Evolutionary conservation across 2,888 invertebrate genomes (phyloP), one percentile per base, ranked within the genome.

Genomic region (Lordiphosa fenestrarum): DNA sequence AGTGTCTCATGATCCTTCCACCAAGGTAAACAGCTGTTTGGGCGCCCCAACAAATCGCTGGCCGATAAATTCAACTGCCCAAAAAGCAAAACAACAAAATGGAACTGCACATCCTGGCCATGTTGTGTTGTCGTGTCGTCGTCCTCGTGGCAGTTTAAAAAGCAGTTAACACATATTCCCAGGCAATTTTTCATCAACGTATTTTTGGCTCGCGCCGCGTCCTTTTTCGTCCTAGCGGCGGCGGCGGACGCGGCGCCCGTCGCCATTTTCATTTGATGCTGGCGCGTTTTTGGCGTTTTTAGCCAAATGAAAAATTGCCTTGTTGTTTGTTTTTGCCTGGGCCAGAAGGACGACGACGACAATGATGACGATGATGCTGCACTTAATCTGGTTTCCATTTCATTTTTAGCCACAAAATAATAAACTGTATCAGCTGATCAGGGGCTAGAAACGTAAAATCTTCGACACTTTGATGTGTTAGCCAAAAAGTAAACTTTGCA

Each of bases 81-180:
- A 80, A 78, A 74, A 70, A 52, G 35, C 52, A 35, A 33, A 25
- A 25, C 33, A 23, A 56, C 56, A 57, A 57, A 57, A 46, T 58
- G 30, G 30, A 30, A 30, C 30, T 81, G 81, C 77, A 77, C 62
- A 81, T 77, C 73, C 71, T 84, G 58, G 44, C 44, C 39, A 49
- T 67, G 58, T 55, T 60, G 54, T 67, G 78, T 69, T 23, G 19
- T 19, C 70, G 84, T 73, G 77, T 81, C 82, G 77, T 76, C 83
- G 81, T 82, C 81, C 81, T 85, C 76, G 84, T 72, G 84, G 85
- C 85, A 81, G 85, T 88, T 86, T 86, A 87, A 87, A 87, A 87
- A 88, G 88, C 84, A 87, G 87, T 87, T 87, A 87, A 88, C 87
- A 88, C 88, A 88, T 87, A 87, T 87, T 87, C 84, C 82, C 69